phyloP scores from a whole-genome alignment of 2,797 vertebrate species.

The Darevskia mixta region DNA sequence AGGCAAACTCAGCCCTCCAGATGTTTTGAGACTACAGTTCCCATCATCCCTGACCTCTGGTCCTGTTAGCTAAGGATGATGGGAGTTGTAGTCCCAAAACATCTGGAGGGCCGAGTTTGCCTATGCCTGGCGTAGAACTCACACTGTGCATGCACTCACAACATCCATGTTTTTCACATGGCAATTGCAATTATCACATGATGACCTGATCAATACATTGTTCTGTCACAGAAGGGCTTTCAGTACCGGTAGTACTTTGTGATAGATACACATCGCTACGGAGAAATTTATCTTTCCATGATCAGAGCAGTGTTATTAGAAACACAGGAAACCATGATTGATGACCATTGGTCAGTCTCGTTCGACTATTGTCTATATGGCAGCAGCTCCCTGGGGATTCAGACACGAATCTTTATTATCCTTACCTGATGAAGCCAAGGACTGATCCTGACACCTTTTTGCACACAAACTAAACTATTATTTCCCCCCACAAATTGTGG shows the following conservation, averaged over 20 bases:
- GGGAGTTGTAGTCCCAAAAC: too few species aligned
- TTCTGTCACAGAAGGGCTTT: not conserved
- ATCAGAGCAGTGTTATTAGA: not conserved
- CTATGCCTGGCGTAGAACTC: too few species aligned
- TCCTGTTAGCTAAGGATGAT: too few species aligned
- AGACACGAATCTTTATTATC: not conserved
- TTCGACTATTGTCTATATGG: not conserved
- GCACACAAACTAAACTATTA: not conserved
- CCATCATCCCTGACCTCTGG: too few species aligned
- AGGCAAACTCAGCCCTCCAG: too few species aligned
- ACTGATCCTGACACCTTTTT: not conserved
- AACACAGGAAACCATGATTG: not conserved
- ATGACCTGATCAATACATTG: not conserved
- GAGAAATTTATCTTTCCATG: not conserved
- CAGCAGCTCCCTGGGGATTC: not conserved
- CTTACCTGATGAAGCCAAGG: not conserved
- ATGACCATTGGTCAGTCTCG: not conserved
- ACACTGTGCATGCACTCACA: not conserved
- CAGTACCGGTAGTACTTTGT: too few species aligned
- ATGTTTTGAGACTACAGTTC: too few species aligned
- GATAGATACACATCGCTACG: too few species aligned
- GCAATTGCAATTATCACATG: not conserved
- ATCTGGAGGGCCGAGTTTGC: too few species aligned
- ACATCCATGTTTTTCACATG: not conserved
- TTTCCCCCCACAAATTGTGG: not conserved